These are phyloP conservation scores for Synergus itoensis DNA, from an alignment of 2,888 invertebrate genomes.

Conservation along the genomic window DNA sequence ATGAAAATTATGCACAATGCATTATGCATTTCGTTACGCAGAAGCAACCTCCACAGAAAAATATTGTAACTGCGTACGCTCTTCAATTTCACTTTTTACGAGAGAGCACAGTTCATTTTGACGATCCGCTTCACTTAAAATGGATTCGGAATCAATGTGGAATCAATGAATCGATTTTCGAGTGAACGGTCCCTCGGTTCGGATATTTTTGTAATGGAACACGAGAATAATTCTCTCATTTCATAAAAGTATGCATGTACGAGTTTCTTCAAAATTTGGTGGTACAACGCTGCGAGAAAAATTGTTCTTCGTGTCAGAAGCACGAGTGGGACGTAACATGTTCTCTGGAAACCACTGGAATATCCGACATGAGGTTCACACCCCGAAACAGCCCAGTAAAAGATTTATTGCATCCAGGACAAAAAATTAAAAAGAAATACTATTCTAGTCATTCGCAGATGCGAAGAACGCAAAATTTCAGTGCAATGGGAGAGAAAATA, in stretches of 20 bases:
- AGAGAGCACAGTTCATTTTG: neutral
- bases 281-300: neutral
- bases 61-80: slow-evolving; percentile 26
- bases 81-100: slow-evolving; percentile 37
- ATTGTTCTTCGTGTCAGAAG: neutral
- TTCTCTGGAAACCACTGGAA: slow-evolving; percentile 19
- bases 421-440: slow-evolving; percentile 1
- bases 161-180: no score
- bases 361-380: slow-evolving; percentile 21
- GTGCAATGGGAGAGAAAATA: neutral
- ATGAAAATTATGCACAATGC: slow-evolving; percentile 53
- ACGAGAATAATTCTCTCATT: neutral
- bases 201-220: neutral
- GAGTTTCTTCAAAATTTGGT: neutral
- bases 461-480: neutral
- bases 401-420: slow-evolving; percentile 22
- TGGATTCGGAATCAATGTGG: no score
- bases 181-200: no score
- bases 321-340: slow-evolving; percentile 17
- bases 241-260: neutral
- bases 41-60: neutral
- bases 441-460: slow-evolving; percentile 7
- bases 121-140: neutral
- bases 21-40: slow-evolving; percentile 59
- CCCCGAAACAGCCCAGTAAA: slow-evolving; percentile 26